These are phyloP conservation scores for Cosmia pyralina DNA, from an alignment of 2,888 invertebrate species.

Conservation along the genomic window DNA sequence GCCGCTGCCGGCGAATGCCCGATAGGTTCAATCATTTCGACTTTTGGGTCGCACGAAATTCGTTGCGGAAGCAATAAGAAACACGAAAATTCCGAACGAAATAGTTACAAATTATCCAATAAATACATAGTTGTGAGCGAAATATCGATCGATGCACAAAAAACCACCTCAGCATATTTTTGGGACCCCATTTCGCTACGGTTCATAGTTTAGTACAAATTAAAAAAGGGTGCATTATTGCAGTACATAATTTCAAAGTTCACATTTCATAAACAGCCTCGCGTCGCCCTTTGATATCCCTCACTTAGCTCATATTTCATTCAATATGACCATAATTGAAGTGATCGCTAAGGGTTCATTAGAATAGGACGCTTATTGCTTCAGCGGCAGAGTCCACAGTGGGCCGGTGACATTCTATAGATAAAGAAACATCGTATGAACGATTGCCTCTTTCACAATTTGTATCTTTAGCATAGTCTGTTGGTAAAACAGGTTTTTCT, in stretches of 20 bases:
- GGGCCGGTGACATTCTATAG: constrained; percentile 72
- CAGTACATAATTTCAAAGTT: constrained; percentile 88
- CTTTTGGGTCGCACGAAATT: constrained; percentile 90
- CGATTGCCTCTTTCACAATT: constrained; percentile 90
- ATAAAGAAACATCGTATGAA: constrained; percentile 84
- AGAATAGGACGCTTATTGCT: constrained; percentile 81
- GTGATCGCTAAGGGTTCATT: constrained; percentile 77
- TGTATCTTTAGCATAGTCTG: constrained; percentile 89
- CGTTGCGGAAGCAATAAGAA: constrained; percentile 90
- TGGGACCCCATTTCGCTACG: constrained; percentile 84
- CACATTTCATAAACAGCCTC: constrained; percentile 87
- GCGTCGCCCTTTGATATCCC: constrained; percentile 89
- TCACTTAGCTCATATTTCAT: constrained; percentile 90
- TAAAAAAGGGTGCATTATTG: constrained; percentile 87
- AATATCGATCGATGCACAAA: constrained; percentile 75
- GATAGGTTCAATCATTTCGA: constrained; percentile 89
- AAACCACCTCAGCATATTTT: constrained; percentile 74
- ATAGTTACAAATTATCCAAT: constrained; percentile 84
- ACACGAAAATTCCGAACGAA: constrained; percentile 86
- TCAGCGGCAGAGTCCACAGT: constrained; percentile 78
- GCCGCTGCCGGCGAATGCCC: constrained; percentile 89
- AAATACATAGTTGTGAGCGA: constrained; percentile 77
- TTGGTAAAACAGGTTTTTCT: constrained; percentile 88
- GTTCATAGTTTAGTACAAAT: constrained; percentile 87
- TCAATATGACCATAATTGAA: constrained; percentile 90